Evolutionary conservation across 1,140 invertebrate genomes (phyloP).

Genomic region (Atta texana): DNA sequence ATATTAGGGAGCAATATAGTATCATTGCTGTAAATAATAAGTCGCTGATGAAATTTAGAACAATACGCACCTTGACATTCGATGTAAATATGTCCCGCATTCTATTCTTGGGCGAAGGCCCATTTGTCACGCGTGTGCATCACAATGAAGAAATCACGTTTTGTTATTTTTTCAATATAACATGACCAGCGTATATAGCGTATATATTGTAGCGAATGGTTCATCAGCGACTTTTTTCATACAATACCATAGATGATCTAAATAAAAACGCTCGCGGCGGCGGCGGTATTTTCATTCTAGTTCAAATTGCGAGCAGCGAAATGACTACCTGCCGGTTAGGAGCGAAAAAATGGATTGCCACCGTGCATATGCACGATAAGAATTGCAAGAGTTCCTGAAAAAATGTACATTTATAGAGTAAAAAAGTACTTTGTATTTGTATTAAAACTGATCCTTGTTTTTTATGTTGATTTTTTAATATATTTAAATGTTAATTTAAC

Average conservation of each 20-base stretch:
- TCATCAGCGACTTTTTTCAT: constrained; percentile 18
- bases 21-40: not conserved
- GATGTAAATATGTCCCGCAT: not conserved
- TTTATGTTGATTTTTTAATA: too few species aligned
- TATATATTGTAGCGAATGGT: not conserved
- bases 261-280: not conserved
- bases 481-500: too few species aligned
- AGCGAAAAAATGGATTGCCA: not conserved
- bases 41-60: not conserved
- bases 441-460: too few species aligned
- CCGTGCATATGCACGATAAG: not conserved
- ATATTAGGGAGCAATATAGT: too few species aligned
- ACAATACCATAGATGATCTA: constrained; percentile 6
- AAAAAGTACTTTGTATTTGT: too few species aligned
- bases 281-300: not conserved
- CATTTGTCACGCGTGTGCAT: constrained; percentile 21
- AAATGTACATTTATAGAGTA: not conserved
- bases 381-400: not conserved
- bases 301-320: constrained; percentile 10
- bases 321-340: not conserved
- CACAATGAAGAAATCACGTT: constrained; percentile 6
- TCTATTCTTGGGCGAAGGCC: not conserved
- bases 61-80: constrained; percentile 15
- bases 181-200: not conserved
- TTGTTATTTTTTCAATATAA: constrained; percentile 33